Base-by-base conservation (phyloP, 2,113 vertebrate species). In the Thunnus maccoyii region DNA sequence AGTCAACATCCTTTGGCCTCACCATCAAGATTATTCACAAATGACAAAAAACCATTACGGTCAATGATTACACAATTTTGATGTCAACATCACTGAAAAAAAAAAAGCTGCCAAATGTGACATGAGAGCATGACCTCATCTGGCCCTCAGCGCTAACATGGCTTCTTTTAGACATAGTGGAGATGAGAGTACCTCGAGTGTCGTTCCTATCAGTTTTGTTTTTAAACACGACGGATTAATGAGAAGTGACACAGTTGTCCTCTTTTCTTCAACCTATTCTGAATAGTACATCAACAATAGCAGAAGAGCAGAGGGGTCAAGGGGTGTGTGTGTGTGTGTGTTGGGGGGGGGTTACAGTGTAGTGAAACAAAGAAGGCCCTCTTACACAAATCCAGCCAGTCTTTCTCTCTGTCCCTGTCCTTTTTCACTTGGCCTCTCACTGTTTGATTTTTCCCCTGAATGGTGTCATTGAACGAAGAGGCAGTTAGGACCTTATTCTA, bases 281-380 rank as follows among this genome's bases (percentile, higher is more conserved):
- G 54, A 55, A 56, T 60, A 54, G 76, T 48, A 58, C 72, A 76
- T 47, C 32, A 6, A 88, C 81, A 89, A 93, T 72, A 71, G 89
- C 69, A 72, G 70, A 78, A 58, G 17, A 69, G 75, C 85, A 78
- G 47, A 22, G 71, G 57, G 88, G 85, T 88, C 83, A 81, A 52
- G 41, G 67, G 57, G 69, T 25, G 76, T 86, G 75, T 74, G 47
- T 64, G 4, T 58, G 58, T 52, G 47, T 72, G n/a, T 46, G 81
- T 73, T 54, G 54, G 69, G 11, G 30, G 32, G 70, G 63, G 68
- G 63, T 89, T 86, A 92, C 80, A 84, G 88, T 85, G 77, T 62
- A 77, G 77, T 77, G 36, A 84, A 77, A 93, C 91, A 94, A 93
- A 93, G 88, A 91, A 44, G 65, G 84, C 57, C 36, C 89, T 90